Conservation (phyloP, 2,113 vertebrate genomes). For the Chunga burmeisteri region DNA sequence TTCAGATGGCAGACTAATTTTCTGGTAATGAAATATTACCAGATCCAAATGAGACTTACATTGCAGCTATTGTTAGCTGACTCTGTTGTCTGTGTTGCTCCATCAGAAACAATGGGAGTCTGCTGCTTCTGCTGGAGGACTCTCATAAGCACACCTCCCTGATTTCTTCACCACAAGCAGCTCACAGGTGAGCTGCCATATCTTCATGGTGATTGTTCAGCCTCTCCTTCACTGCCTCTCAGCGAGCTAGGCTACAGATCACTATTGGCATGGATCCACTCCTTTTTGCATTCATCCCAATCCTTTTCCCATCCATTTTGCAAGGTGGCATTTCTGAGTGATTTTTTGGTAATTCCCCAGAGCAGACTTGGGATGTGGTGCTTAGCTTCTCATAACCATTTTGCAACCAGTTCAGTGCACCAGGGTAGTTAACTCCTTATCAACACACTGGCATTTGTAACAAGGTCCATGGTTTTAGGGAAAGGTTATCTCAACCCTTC, state of each 20-base stretch:
- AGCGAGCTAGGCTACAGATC: not conserved
- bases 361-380: not conserved
- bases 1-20: not conserved
- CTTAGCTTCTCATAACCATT: not conserved
- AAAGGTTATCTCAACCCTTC: not conserved
- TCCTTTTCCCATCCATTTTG: not conserved
- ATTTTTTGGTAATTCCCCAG: not conserved
- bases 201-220: not conserved
- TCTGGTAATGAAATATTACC: not conserved
- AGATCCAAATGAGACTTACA: not conserved
- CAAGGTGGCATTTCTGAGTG: not conserved
- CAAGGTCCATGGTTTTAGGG: not conserved
- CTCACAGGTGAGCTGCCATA: not conserved
- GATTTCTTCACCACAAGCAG: not conserved
- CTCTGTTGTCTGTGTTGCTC: not conserved
- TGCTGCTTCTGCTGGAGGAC: not conserved
- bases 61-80: not conserved
- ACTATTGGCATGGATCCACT: not conserved
- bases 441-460: not conserved
- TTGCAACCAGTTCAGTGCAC: not conserved
- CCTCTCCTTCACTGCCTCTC: not conserved
- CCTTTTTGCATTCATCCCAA: not conserved
- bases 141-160: not conserved
- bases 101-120: not conserved
- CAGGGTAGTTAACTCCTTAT: not conserved